These are phyloP conservation scores for Diuraphis noxia DNA, from an alignment of 1,140 invertebrate species.

Conservation along the genomic window DNA sequence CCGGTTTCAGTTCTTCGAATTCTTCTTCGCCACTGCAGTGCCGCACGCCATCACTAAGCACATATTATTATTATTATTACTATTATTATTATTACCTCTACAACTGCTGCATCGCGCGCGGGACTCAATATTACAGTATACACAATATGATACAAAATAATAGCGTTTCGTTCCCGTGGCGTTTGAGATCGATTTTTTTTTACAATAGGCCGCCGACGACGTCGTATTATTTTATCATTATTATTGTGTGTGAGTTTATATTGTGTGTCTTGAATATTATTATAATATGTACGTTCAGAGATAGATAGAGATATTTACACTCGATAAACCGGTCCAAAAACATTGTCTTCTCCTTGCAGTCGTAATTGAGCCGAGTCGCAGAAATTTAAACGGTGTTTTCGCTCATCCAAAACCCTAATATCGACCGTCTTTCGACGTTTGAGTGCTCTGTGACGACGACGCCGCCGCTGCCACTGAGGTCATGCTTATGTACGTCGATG, in stretches of 20 bases:
- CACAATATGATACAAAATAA: not conserved
- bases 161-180: slow-evolving; percentile 33
- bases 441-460: not conserved
- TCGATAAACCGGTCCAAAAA: not conserved
- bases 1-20: slow-evolving; percentile 50
- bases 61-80: not conserved
- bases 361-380: not conserved
- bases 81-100: slow-evolving; percentile 11
- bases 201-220: not conserved
- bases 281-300: not conserved
- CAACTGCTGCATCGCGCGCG: not conserved
- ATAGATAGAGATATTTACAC: not conserved
- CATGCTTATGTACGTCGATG: too few relatives aligned
- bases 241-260: not conserved
- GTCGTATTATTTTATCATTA: not conserved
- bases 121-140: not conserved
- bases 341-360: not conserved
- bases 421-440: not conserved
- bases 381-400: not conserved
- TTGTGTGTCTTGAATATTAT: not conserved
- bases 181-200: slow-evolving; percentile 5
- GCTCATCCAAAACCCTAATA: not conserved
- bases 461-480: too few relatives aligned
- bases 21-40: slow-evolving; percentile 25
- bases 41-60: not conserved